A percentile compares a stretch with the other conserved stretches of the same genome.
These are phyloP conservation scores for Mirounga angustirostris DNA, from an alignment of 2,113 vertebrate genomes.

Conservation along the genomic window DNA sequence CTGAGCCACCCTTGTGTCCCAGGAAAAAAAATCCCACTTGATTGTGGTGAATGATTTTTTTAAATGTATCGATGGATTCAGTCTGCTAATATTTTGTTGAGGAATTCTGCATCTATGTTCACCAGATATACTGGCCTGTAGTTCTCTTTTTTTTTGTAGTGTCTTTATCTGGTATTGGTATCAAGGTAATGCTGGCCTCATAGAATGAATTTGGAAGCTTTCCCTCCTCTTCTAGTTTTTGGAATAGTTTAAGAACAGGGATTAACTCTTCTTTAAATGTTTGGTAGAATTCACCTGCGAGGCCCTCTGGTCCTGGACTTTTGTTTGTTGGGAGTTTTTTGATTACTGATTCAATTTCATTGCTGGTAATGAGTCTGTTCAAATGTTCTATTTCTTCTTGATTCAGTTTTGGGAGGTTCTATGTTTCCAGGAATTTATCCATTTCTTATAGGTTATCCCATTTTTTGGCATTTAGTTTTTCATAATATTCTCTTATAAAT, in stretches of 20 bases:
- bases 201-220: not conserved
- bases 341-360: not conserved
- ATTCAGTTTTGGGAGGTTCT: not conserved
- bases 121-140: not conserved
- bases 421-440: not conserved
- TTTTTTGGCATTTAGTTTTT: not conserved
- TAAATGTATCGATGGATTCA: not conserved
- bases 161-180: not conserved
- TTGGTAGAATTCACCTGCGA: not conserved
- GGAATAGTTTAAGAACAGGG: not conserved
- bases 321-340: not conserved
- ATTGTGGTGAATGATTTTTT: not conserved
- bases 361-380: not conserved
- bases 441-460: not conserved
- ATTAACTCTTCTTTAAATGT: not conserved
- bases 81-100: not conserved
- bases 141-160: not conserved
- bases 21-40: not conserved
- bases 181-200: not conserved
- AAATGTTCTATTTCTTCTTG: not conserved
- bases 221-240: not conserved
- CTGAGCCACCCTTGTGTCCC: not conserved
- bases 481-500: not conserved
- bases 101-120: not conserved
- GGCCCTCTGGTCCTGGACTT: not conserved